These are phyloP conservation scores for Huso huso DNA, from an alignment of 2,797 vertebrate species.

Conservation along the genomic window DNA sequence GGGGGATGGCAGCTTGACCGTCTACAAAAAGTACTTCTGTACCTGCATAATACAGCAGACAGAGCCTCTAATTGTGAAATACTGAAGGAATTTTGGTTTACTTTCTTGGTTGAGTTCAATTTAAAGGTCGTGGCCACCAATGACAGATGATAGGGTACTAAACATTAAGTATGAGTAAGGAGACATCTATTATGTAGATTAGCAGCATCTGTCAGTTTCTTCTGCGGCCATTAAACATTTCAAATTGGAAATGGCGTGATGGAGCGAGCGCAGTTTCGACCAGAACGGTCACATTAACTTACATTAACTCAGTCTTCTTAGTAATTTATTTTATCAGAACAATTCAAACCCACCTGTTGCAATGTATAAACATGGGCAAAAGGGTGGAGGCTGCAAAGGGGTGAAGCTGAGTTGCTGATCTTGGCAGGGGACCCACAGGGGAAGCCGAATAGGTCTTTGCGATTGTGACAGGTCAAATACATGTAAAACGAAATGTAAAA, in stretches of 20 bases:
- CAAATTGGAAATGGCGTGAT: neutral
- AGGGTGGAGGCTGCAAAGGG: too few relatives aligned
- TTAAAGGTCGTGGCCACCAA: neutral
- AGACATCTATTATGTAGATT: neutral
- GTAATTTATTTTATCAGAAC: conserved; percentile 4
- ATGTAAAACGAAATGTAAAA: too few relatives aligned
- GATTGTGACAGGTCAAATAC: too few relatives aligned
- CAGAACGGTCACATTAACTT: neutral
- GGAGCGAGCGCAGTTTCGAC: neutral
- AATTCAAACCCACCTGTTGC: conserved; percentile 2
- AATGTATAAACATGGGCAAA: neutral
- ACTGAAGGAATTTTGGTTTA: too few relatives aligned
- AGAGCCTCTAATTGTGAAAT: too few relatives aligned
- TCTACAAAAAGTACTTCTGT: too few relatives aligned
- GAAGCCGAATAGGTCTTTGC: too few relatives aligned
- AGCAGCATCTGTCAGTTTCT: neutral
- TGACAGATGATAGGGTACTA: neutral
- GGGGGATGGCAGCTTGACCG: too few relatives aligned
- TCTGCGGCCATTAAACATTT: conserved; percentile 1
- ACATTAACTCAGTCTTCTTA: neutral
- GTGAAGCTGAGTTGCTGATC: too few relatives aligned
- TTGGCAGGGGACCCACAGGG: too few relatives aligned
- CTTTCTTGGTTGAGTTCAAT: too few relatives aligned
- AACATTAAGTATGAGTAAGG: neutral
- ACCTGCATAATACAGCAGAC: too few relatives aligned